phyloP scores from a whole-genome alignment of 2,113 vertebrate genomes.

The Puma concolor region DNA sequence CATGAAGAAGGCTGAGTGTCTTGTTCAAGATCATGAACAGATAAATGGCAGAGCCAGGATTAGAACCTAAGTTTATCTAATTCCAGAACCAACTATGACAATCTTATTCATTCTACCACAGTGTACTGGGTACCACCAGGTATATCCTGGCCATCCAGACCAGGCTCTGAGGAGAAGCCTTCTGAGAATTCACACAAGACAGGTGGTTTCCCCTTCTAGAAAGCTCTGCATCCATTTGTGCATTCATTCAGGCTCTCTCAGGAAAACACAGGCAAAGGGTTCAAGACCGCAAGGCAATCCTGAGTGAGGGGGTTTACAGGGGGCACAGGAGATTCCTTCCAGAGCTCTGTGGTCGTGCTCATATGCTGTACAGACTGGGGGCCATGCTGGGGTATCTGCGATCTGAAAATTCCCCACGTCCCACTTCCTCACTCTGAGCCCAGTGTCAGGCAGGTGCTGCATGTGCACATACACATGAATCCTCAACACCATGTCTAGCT shows the following conservation, averaged over 20 bases:
- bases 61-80: not conserved
- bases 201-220: not conserved
- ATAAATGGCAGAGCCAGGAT: not conserved
- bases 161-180: not conserved
- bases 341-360: not conserved
- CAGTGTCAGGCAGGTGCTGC: not conserved
- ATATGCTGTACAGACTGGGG: not conserved
- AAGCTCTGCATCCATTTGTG: not conserved
- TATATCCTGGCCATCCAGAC: not conserved
- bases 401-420: not conserved
- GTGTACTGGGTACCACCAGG: not conserved
- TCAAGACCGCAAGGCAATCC: not conserved
- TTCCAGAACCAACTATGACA: not conserved
- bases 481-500: not conserved
- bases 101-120: not conserved
- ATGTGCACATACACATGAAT: not conserved
- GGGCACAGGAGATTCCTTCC: not conserved
- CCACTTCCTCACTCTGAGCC: not conserved
- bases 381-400: not conserved
- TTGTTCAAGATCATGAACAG: not conserved
- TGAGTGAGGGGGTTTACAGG: rapidly evolving
- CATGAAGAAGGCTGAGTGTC: too few species aligned
- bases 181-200: not conserved
- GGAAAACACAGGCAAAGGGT: not conserved
- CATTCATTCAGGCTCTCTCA: not conserved